phyloP scores from a whole-genome alignment of 2,888 invertebrate species.

The Epinotia nisella region DNA sequence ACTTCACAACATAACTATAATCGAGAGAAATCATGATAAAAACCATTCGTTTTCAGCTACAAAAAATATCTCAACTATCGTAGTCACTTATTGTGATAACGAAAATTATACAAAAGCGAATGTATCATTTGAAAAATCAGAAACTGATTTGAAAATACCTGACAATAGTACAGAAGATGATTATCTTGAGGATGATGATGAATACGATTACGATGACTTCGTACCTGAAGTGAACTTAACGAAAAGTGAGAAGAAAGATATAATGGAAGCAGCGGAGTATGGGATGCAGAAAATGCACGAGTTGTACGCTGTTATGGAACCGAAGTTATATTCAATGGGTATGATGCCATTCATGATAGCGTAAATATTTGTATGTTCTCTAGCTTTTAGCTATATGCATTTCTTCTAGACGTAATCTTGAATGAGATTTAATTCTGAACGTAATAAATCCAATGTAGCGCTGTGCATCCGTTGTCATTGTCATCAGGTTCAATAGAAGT shows the following conservation, averaged over 20 bases:
- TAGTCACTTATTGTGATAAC: conserved; percentile 78
- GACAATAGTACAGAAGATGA: conserved; percentile 49
- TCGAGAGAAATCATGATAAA: conserved; percentile 72
- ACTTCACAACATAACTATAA: conserved; percentile 76
- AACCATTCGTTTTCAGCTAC: conserved; percentile 71
- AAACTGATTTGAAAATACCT: conserved; percentile 51
- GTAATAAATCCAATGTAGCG: no score
- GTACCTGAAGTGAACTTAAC: conserved; percentile 55
- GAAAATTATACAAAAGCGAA: conserved; percentile 63
- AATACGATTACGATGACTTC: conserved; percentile 48
- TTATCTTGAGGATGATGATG: conserved; percentile 50
- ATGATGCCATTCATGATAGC: conserved; percentile 61
- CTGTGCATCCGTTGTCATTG: no score
- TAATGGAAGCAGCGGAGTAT: conserved; percentile 87
- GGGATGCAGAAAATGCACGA: conserved; percentile 88
- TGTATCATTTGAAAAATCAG: conserved; percentile 50
- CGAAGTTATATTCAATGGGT: conserved; percentile 89
- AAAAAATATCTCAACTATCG: conserved; percentile 76
- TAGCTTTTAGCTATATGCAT: no score
- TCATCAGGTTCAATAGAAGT: no score
- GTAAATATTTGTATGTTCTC: background rate
- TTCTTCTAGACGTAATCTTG: no score
- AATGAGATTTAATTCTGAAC: no score
- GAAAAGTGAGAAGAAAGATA: conserved; percentile 71
- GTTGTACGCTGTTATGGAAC: conserved; percentile 87